phyloP scores from a whole-genome alignment of 2,888 invertebrate species.

The Drosophila hamatofila region DNA sequence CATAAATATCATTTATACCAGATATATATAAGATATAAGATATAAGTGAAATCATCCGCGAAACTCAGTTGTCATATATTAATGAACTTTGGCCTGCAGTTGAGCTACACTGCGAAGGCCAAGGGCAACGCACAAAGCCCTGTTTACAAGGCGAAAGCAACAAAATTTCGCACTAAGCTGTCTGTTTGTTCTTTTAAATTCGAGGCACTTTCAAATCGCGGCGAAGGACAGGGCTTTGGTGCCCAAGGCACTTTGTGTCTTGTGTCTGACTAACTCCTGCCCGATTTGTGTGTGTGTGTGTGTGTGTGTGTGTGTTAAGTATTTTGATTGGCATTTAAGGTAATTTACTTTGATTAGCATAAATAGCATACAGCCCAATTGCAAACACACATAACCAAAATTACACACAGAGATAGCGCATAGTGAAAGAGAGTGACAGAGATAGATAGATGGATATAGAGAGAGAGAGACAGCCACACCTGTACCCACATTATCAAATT shows the following conservation, averaged over 20 bases:
- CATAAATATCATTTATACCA: too few relatives aligned
- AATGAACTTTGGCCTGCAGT: slow-evolving; percentile 29
- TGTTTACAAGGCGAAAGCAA: not conserved
- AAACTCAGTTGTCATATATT: slow-evolving; percentile 11
- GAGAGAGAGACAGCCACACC: slow-evolving; percentile 2
- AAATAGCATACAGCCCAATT: slow-evolving; percentile 11
- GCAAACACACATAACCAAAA: slow-evolving; percentile 1
- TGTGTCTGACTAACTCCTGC: slow-evolving; percentile 3
- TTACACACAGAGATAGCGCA: not conserved
- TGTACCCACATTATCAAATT: slow-evolving; percentile 38
- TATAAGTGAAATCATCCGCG: not conserved
- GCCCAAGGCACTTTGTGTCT: slow-evolving; percentile 26
- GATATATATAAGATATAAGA: too few relatives aligned
- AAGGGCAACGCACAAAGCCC: not conserved
- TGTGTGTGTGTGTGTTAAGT: slow-evolving; percentile 4
- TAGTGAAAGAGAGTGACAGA: not conserved
- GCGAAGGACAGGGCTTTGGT: not conserved
- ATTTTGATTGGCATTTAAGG: slow-evolving; percentile 42
- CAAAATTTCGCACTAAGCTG: slow-evolving; percentile 27
- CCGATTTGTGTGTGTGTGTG: not conserved
- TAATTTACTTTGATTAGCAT: slow-evolving; percentile 45
- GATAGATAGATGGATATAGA: not conserved
- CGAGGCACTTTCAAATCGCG: not conserved
- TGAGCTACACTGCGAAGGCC: slow-evolving; percentile 25
- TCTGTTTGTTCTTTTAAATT: slow-evolving; percentile 15